A percentile compares a stretch with the other conserved stretches of the same genome.
Conservation (phyloP, 2,888 invertebrate genomes). For the Troglohyphantes excavatus region DNA sequence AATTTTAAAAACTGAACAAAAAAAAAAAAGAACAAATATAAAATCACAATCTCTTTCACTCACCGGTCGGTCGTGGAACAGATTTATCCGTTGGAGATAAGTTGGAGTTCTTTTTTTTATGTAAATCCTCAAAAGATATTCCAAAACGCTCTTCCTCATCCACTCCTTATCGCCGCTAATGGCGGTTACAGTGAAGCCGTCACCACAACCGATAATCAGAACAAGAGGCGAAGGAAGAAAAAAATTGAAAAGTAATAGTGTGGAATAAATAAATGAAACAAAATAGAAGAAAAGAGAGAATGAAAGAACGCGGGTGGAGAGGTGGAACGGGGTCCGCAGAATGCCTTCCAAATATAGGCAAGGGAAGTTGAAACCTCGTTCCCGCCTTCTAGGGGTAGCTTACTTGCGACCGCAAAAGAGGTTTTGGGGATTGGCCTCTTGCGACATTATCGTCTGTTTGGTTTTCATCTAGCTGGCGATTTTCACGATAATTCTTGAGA, state of each 20-base stretch:
- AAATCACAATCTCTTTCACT: not conserved
- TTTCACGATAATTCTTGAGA: not conserved
- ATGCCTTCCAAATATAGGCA: slow-evolving; percentile 75
- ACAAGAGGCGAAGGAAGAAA: slow-evolving; percentile 40
- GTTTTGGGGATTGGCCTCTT: slow-evolving; percentile 62
- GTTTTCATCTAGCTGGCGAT: not conserved
- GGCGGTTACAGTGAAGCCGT: slow-evolving; percentile 54
- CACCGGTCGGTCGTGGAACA: not conserved
- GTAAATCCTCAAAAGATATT: slow-evolving; percentile 19
- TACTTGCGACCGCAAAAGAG: slow-evolving; percentile 53
- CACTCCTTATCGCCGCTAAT: slow-evolving; percentile 54
- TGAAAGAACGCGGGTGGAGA: slow-evolving; percentile 20
- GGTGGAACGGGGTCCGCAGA: slow-evolving; percentile 31
- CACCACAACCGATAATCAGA: slow-evolving; percentile 52
- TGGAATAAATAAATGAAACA: slow-evolving; percentile 13
- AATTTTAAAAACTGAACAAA: too few relatives aligned
- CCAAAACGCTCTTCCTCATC: slow-evolving; percentile 42
- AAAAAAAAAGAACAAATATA: not conserved
- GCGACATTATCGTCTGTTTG: slow-evolving; percentile 48
- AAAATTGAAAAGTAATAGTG: slow-evolving; percentile 25
- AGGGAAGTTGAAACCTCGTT: slow-evolving; percentile 74
- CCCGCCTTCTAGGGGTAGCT: slow-evolving; percentile 73
- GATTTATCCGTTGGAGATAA: not conserved
- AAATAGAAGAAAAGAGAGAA: slow-evolving; percentile 1
- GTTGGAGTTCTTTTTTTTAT: not conserved